A percentile compares a stretch with the other conserved stretches of the same genome.
phyloP scores from a whole-genome alignment of 2,113 vertebrate genomes.

The Ptyas mucosa region DNA sequence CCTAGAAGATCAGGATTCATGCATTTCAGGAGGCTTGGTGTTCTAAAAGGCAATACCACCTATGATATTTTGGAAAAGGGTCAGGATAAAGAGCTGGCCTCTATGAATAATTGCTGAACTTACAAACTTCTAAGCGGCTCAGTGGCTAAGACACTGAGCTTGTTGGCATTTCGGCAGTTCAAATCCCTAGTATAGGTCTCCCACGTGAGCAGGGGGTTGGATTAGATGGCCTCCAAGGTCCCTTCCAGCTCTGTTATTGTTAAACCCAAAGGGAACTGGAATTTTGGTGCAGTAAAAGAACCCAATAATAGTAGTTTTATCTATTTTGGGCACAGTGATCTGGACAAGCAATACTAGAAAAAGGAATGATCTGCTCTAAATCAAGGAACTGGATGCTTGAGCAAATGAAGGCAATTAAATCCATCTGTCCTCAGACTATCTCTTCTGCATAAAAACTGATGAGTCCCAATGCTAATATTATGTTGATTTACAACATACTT shows the following conservation, averaged over 20 bases:
- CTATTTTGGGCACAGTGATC: not conserved
- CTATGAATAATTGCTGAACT: not conserved
- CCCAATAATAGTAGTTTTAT: not conserved
- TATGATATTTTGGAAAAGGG: not conserved
- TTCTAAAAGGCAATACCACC: not conserved
- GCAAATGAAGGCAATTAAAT: not conserved
- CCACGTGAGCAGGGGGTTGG: too few species aligned
- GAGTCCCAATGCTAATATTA: not conserved
- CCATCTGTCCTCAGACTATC: not conserved
- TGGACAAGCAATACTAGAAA: not conserved
- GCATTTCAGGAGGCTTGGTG: not conserved
- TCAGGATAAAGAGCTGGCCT: not conserved
- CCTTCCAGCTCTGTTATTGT: too few species aligned
- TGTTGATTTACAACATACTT: not conserved
- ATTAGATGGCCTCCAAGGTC: too few species aligned
- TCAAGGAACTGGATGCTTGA: not conserved
- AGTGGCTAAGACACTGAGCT: too few species aligned
- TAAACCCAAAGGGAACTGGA: not conserved
- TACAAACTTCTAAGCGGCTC: too few species aligned
- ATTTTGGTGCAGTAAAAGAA: not conserved
- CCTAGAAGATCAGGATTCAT: not conserved
- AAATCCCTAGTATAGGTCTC: too few species aligned
- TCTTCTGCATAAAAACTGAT: not conserved
- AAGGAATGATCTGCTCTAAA: not conserved
- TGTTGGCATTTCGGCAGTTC: too few species aligned